Evolutionary conservation across 1,140 invertebrate species (phyloP).

Genomic region (Listronotus bonariensis): DNA sequence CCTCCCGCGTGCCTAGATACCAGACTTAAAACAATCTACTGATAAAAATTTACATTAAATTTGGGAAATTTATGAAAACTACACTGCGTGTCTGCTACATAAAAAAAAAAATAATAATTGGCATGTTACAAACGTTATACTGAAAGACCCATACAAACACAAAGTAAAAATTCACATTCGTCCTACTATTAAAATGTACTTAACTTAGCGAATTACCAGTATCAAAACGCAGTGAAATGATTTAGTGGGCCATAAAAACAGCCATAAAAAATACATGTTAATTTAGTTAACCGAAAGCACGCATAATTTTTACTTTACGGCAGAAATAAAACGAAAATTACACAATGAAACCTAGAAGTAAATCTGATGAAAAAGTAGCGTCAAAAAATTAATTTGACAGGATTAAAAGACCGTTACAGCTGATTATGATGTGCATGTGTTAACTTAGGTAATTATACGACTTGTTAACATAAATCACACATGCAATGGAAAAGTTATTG

Average conservation of each 20-base stretch:
- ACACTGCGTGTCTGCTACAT: too few relatives aligned
- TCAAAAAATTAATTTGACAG: neutral
- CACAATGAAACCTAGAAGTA: neutral
- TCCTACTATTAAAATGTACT: too few relatives aligned
- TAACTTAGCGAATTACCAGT: neutral
- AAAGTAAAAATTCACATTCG: too few relatives aligned
- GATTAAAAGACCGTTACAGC: neutral
- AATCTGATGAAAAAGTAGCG: neutral
- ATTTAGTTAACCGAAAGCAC: slow-evolving; percentile 11
- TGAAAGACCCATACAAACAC: too few relatives aligned
- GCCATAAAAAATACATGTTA: slow-evolving; percentile 12
- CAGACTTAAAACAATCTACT: too few relatives aligned
- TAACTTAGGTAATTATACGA: neutral
- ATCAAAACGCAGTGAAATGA: neutral
- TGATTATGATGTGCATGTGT: neutral
- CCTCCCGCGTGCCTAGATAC: too few relatives aligned
- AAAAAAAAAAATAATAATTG: too few relatives aligned
- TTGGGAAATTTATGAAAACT: too few relatives aligned
- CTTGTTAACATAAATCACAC: neutral
- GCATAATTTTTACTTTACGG: slow-evolving; percentile 4
- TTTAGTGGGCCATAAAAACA: slow-evolving; percentile 6
- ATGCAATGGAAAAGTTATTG: neutral
- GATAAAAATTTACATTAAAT: too few relatives aligned
- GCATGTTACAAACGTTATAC: too few relatives aligned
- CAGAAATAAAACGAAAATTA: neutral